A percentile compares a stretch with the other conserved stretches of the same genome.
These are phyloP conservation scores for Drosophila nigrodunni DNA, from an alignment of 1,140 invertebrate genomes.

Conservation along the genomic window DNA sequence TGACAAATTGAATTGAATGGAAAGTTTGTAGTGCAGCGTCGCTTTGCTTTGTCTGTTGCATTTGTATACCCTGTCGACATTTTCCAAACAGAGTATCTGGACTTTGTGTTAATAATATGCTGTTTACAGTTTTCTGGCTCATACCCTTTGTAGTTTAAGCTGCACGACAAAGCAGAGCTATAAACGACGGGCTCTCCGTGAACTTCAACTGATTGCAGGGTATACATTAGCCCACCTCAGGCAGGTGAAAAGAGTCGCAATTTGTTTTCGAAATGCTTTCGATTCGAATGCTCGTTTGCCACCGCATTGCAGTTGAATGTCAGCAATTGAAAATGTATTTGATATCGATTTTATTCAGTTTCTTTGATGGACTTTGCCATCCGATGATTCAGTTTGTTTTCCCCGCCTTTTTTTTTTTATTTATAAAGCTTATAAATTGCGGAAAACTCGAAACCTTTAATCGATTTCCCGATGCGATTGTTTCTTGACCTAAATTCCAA, in stretches of 20 bases:
- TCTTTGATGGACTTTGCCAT: constrained; percentile 53
- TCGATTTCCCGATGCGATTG: constrained; percentile 28
- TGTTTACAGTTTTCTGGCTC: too few relatives aligned
- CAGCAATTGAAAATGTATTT: constrained; percentile 18
- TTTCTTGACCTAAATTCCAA: constrained; percentile 35
- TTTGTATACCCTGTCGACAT: neutral
- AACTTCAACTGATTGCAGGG: neutral
- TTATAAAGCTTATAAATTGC: constrained; percentile 7
- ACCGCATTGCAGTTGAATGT: constrained; percentile 7
- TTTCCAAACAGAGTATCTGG: too few relatives aligned
- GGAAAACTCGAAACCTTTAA: constrained; percentile 1
- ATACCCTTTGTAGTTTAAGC: too few relatives aligned
- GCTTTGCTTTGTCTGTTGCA: neutral
- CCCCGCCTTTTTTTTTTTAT: neutral
- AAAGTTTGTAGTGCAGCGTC: constrained; percentile 13
- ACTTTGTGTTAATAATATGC: too few relatives aligned
- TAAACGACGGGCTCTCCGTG: too few relatives aligned
- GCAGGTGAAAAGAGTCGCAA: neutral
- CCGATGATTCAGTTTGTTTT: constrained; percentile 30
- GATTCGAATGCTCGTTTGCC: neutral
- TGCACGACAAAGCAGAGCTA: too few relatives aligned
- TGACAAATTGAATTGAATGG: constrained; percentile 48
- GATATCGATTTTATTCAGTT: constrained; percentile 59
- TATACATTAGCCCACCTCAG: neutral
- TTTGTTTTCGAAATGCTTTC: neutral